These are phyloP conservation scores for Hystrix cristata DNA, from an alignment of 2,113 vertebrate genomes.

Conservation along the genomic window DNA sequence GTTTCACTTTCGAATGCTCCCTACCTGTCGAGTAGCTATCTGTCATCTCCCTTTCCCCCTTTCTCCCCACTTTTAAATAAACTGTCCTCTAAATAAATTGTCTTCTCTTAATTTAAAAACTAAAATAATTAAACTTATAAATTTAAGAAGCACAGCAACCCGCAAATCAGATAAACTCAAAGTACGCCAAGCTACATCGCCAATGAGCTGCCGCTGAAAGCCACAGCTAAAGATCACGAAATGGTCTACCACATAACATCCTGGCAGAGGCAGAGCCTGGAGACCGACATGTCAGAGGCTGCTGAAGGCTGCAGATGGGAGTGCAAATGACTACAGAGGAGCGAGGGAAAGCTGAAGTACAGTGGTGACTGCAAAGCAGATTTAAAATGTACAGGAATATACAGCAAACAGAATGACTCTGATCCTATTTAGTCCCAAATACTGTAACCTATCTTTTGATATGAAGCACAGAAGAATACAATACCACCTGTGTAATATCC, in stretches of 20 bases:
- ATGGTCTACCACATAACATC: not conserved
- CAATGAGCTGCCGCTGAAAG: not conserved
- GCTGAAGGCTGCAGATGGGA: not conserved
- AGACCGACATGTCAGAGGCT: not conserved
- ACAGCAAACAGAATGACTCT: not conserved
- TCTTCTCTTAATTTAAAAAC: too few species aligned
- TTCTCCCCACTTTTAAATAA: too few species aligned
- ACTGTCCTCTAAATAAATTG: too few species aligned
- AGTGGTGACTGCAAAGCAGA: not conserved
- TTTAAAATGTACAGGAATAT: not conserved
- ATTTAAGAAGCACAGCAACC: not conserved
- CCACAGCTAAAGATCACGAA: not conserved
- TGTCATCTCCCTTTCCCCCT: too few species aligned
- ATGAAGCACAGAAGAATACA: not conserved
- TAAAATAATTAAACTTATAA: not conserved
- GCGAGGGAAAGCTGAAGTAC: not conserved
- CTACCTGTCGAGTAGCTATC: too few species aligned
- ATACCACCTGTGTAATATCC: not conserved
- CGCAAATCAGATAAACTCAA: not conserved
- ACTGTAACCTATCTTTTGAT: not conserved
- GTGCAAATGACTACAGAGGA: not conserved
- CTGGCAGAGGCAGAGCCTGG: not conserved
- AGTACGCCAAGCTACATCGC: not conserved
- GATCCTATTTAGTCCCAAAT: not conserved
- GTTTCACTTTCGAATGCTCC: too few species aligned